phyloP scores from a whole-genome alignment of 2,888 invertebrate genomes.

The Drosophila subsilvestris region DNA sequence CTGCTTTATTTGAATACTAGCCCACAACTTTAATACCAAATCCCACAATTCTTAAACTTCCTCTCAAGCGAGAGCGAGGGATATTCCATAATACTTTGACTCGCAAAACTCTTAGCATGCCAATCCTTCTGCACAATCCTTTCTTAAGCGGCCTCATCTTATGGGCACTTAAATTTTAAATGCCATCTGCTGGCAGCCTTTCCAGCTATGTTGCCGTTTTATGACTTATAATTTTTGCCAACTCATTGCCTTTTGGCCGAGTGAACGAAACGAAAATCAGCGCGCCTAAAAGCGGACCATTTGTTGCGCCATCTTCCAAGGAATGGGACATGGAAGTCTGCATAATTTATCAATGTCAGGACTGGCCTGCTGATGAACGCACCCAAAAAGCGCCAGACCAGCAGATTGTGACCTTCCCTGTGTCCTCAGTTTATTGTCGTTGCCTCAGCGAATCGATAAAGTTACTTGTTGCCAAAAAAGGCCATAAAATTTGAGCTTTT shows the following conservation, averaged over 20 bases:
- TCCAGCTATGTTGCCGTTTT: constrained; percentile 42
- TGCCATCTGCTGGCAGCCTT: constrained; percentile 58
- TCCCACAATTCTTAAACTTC: not conserved
- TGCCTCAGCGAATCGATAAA: constrained; percentile 66
- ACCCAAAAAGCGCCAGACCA: constrained; percentile 55
- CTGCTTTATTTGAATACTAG: not conserved
- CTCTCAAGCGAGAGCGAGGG: not conserved
- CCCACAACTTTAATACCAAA: not conserved
- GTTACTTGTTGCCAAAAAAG: constrained; percentile 62
- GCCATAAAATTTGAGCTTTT: constrained; percentile 80
- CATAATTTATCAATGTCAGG: constrained; percentile 78
- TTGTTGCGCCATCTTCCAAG: constrained; percentile 54
- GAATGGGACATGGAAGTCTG: constrained; percentile 38
- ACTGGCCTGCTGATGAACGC: constrained; percentile 68
- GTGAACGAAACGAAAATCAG: constrained; percentile 49
- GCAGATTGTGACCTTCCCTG: constrained; percentile 61
- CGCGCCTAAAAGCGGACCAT: constrained; percentile 49
- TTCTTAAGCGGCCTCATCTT: constrained; percentile 38
- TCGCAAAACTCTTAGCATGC: constrained; percentile 24
- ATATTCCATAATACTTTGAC: constrained; percentile 27
- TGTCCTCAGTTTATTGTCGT: constrained; percentile 33
- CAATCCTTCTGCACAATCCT: constrained; percentile 33
- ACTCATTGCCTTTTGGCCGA: constrained; percentile 66
- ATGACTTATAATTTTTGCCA: constrained; percentile 76
- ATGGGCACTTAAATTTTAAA: constrained; percentile 71